Conservation (phyloP, 2,797 vertebrate genomes). For the Pipistrellus pipistrellus region DNA sequence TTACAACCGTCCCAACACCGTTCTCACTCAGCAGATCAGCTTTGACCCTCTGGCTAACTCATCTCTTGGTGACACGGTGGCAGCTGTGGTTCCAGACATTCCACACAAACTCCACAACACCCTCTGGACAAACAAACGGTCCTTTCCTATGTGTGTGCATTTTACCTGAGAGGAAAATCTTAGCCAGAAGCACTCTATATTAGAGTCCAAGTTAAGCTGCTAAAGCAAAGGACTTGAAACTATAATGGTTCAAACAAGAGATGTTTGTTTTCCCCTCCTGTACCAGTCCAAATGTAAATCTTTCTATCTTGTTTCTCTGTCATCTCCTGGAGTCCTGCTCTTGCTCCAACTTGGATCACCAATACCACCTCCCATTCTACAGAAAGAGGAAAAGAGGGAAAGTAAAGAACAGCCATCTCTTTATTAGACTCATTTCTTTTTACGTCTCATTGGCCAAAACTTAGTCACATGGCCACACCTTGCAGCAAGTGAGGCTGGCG, state of each 20-base stretch:
- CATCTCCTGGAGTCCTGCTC: not conserved
- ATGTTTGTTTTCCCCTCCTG: not conserved
- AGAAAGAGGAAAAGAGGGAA: not conserved
- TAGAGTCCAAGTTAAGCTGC: not conserved
- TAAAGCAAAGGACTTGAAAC: not conserved
- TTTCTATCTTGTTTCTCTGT: not conserved
- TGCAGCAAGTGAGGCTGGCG: not conserved
- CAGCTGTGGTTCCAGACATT: not conserved
- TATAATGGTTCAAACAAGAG: not conserved
- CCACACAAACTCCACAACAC: not conserved
- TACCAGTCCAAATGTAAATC: not conserved
- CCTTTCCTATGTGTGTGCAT: not conserved
- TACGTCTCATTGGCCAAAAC: not conserved
- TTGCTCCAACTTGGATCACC: not conserved
- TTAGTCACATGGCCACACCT: not conserved
- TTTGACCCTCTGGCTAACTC: not conserved
- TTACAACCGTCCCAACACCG: not conserved
- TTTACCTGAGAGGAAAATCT: not conserved
- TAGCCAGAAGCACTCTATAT: not conserved
- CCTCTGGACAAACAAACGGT: slow-evolving; percentile 8
- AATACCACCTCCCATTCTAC: not conserved
- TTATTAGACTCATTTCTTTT: not conserved
- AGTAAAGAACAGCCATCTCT: not conserved
- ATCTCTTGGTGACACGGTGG: not conserved
- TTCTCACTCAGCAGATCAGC: not conserved